These are phyloP conservation scores for Labroides dimidiatus DNA, from an alignment of 2,797 vertebrate genomes.

Conservation along the genomic window DNA sequence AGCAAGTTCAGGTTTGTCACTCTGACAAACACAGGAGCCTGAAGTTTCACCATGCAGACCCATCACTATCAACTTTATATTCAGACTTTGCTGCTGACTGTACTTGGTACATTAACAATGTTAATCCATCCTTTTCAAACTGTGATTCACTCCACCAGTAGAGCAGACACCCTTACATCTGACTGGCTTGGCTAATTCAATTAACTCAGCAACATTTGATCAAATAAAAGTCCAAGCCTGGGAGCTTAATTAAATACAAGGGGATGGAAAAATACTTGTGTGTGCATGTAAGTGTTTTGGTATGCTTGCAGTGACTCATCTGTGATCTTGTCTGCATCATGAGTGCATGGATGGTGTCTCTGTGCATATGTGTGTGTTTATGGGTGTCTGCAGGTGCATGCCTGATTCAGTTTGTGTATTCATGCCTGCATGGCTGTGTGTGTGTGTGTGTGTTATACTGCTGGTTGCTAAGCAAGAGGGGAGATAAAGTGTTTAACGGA, in stretches of 20 bases:
- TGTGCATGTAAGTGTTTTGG: slow-evolving; percentile 4
- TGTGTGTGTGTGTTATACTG: slow-evolving; percentile 61
- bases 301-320: slow-evolving; percentile 22
- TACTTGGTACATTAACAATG: slow-evolving; percentile 9
- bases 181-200: slow-evolving; percentile 62
- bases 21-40: not conserved
- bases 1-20: slow-evolving; percentile 11
- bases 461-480: slow-evolving; percentile 75
- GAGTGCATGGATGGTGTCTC: slow-evolving; percentile 5
- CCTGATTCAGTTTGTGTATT: slow-evolving; percentile 51
- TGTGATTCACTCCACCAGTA: slow-evolving; percentile 18
- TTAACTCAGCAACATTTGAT: slow-evolving; percentile 65
- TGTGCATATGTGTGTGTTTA: slow-evolving; percentile 3
- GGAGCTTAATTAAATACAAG: slow-evolving; percentile 68
- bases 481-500: slow-evolving; percentile 76
- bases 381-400: slow-evolving; percentile 53
- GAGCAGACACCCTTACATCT: slow-evolving; percentile 49
- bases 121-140: slow-evolving; percentile 47
- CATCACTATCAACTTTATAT: slow-evolving; percentile 19
- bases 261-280: slow-evolving; percentile 16
- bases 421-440: slow-evolving; percentile 51
- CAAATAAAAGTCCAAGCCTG: slow-evolving; percentile 58
- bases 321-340: slow-evolving; percentile 12
- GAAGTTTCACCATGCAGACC: slow-evolving; percentile 15
- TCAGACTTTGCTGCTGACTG: slow-evolving; percentile 13